A percentile compares a stretch with the other conserved stretches of the same genome.
Evolutionary conservation across 2,113 vertebrate species (phyloP).

Genomic region (Ictalurus furcatus): DNA sequence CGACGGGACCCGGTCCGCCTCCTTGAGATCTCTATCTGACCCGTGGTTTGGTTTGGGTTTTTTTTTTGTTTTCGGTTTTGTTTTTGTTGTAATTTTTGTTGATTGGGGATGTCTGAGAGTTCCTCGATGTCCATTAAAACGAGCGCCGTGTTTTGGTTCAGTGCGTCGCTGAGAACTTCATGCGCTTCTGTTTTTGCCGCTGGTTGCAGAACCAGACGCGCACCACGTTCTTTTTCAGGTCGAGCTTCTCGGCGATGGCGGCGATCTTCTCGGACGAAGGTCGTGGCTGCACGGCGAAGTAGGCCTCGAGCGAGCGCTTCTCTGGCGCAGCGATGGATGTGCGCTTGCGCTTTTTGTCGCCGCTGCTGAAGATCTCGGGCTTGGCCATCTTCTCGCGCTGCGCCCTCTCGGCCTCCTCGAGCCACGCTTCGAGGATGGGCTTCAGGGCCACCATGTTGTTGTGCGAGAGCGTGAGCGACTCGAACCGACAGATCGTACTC

Average conservation of each 20-base stretch:
- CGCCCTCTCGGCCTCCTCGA: constrained; percentile 89
- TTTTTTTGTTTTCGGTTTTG: neutral
- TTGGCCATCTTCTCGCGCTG: constrained; percentile 92
- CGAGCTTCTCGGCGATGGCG: constrained; percentile 90
- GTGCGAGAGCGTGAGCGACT: constrained; percentile 91
- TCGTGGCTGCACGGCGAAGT: constrained; percentile 88
- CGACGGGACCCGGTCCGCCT: constrained; percentile 12
- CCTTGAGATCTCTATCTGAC: neutral
- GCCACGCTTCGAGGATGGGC: constrained; percentile 90
- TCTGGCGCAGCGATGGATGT: constrained; percentile 90
- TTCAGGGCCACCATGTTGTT: constrained; percentile 96
- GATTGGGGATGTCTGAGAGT: neutral
- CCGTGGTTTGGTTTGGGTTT: neutral
- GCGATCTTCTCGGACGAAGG: constrained; percentile 93
- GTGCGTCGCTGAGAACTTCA: constrained; percentile 95
- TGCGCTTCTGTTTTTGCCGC: constrained; percentile 93
- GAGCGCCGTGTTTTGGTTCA: constrained; percentile 58
- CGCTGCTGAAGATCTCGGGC: constrained; percentile 85
- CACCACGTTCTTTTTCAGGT: constrained; percentile 94
- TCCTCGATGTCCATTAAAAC: constrained; percentile 32
- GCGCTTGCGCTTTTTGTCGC: constrained; percentile 90
- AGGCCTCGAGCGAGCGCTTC: constrained; percentile 89
- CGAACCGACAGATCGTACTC: constrained; percentile 93
- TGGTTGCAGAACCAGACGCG: constrained; percentile 95
- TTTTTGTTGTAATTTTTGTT: neutral